Evolutionary conservation across 2,888 invertebrate genomes (phyloP), one percentile per base, ranked within the genome.

Genomic region (Lepidochrysops patricia): DNA sequence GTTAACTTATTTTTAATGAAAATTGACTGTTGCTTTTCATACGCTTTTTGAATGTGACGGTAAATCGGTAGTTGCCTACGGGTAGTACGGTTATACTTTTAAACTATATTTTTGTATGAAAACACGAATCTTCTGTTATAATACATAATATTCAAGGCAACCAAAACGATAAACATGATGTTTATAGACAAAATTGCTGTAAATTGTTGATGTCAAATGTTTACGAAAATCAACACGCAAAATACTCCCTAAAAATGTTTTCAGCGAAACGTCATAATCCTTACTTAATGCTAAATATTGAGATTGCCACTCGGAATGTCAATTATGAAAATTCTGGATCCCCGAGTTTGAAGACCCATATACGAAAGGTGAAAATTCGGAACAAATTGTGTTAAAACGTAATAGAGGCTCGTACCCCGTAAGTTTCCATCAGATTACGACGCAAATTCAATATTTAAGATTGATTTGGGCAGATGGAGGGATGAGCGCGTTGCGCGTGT

Each of bases 391-490:
- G 81, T 88, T 87, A 86, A 84, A 87, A 80, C 76, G 87, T 86
- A 88, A 89, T 87, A 84, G 84, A 85, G 83, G 85, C 83, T 83
- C 84, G 84, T 85, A 84, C 85, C 81, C 81, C 80, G 82, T 79
- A 76, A 87, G 75, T 88, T 88, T 83, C 79, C 80, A 84, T 81
- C 80, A 75, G 82, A 88, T 89, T 88, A 88, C 84, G 79, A 75
- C 69, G 79, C 80, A 87, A 89, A 89, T 88, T 89, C 85, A 87
- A 89, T 89, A 87, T 88, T 86, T 86, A 84, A 86, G 88, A 89
- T 89, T 89, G 89, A 88, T 87, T 87, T 77, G 80, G 80, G 84
- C 87, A 86, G 83, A 84, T 80, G 84, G 79, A 76, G 78, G 80
- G 84, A 82, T 73, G 77, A 78, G 80, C 78, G 76, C 12, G 29